phyloP scores from a whole-genome alignment of 2,113 vertebrate species.

The Pao palembangensis region DNA sequence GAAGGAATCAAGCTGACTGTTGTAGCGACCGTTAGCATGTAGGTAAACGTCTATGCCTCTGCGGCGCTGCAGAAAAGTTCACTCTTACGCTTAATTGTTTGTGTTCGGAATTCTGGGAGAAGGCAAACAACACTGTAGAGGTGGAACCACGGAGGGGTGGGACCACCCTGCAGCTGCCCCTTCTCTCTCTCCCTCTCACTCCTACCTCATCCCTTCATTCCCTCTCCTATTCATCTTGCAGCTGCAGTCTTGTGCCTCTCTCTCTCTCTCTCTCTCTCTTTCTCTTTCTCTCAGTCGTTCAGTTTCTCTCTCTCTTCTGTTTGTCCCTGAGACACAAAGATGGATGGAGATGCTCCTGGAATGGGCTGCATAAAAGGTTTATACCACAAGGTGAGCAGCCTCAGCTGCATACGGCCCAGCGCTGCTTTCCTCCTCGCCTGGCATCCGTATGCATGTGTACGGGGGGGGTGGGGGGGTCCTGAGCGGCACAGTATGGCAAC shows the following conservation, averaged over 20 bases:
- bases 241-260: slow-evolving; percentile 83
- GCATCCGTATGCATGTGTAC: slow-evolving; percentile 38
- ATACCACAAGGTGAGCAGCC: slow-evolving; percentile 96
- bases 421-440: slow-evolving; percentile 51
- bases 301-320: slow-evolving; percentile 74
- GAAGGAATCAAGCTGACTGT: no score
- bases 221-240: slow-evolving; percentile 79
- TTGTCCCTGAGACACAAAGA: slow-evolving; percentile 96
- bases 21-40: neutral
- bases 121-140: slow-evolving; percentile 53
- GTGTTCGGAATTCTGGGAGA: slow-evolving; percentile 52
- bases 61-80: slow-evolving; percentile 2
- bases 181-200: slow-evolving; percentile 69
- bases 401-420: slow-evolving; percentile 71
- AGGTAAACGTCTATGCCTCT: neutral
- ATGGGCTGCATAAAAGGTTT: slow-evolving; percentile 91
- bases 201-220: slow-evolving; percentile 77
- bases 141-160: slow-evolving; percentile 59
- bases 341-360: slow-evolving; percentile 98
- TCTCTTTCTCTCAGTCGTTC: slow-evolving; percentile 65
- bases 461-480: slow-evolving; percentile 66
- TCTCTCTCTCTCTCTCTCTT: slow-evolving; percentile 70
- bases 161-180: slow-evolving; percentile 84
- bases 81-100: slow-evolving; percentile 41
- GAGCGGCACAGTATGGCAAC: slow-evolving; percentile 99